These are phyloP conservation scores for Psittacula derbiana DNA, from an alignment of 2,797 vertebrate species.

Conservation along the genomic window DNA sequence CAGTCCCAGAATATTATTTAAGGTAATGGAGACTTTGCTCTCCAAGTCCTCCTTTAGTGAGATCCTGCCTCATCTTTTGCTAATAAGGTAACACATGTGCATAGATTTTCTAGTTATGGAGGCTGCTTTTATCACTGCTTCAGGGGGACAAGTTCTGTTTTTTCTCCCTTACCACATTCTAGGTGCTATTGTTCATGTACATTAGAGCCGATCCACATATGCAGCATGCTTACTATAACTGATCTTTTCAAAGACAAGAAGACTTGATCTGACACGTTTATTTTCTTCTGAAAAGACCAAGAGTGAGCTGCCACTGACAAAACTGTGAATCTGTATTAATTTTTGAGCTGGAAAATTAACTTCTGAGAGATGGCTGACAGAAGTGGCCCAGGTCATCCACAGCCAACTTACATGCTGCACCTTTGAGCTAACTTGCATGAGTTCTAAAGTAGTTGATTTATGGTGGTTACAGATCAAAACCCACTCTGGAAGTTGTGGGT, in stretches of 20 bases:
- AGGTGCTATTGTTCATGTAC: background rate
- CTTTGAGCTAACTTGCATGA: background rate
- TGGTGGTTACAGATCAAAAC: background rate
- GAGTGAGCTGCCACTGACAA: background rate
- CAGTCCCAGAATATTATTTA: background rate
- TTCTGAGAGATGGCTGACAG: rapidly evolving
- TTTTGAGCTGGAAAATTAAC: background rate
- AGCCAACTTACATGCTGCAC: background rate
- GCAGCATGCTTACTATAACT: background rate
- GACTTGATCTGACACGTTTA: too few species aligned
- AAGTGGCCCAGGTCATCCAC: background rate
- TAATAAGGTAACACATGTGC: background rate
- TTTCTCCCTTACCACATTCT: background rate
- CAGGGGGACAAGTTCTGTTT: background rate
- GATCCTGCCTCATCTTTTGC: background rate
- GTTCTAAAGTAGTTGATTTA: background rate
- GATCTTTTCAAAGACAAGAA: background rate
- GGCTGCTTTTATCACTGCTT: background rate
- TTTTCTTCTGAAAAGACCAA: background rate
- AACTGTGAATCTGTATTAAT: background rate
- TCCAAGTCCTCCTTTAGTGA: background rate
- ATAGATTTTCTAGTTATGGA: background rate
- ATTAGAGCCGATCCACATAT: background rate
- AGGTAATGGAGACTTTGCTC: background rate
- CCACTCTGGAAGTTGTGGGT: background rate